Conservation (phyloP, 2,113 vertebrate species). For the Thalassoma bifasciatum region DNA sequence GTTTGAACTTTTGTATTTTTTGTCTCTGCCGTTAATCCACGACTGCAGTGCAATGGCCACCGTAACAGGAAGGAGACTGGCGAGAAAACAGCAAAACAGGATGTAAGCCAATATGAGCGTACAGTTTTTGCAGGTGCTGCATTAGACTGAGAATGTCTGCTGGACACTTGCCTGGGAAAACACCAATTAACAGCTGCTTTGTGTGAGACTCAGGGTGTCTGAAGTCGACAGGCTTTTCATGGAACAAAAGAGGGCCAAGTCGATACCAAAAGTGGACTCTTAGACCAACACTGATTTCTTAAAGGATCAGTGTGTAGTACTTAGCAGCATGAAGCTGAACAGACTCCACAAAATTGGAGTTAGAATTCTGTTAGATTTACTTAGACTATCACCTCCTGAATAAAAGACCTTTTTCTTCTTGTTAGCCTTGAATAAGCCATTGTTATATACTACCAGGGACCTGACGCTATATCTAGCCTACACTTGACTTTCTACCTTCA, state of each 20-base stretch:
- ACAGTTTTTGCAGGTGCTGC: slow-evolving; percentile 74
- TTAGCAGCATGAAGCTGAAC: not conserved
- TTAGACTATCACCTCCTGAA: too few relatives aligned
- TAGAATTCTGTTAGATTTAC: too few relatives aligned
- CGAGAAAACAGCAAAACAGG: slow-evolving; percentile 78
- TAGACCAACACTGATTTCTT: slow-evolving; percentile 3
- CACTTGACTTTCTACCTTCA: too few relatives aligned
- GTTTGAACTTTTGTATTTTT: slow-evolving; percentile 31
- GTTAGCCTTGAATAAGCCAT: too few relatives aligned
- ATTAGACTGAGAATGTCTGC: slow-evolving; percentile 65
- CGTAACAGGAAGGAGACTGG: slow-evolving; percentile 76
- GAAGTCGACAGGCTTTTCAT: slow-evolving; percentile 42
- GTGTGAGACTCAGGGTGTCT: slow-evolving; percentile 42
- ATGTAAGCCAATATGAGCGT: slow-evolving; percentile 69
- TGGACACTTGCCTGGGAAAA: slow-evolving; percentile 63
- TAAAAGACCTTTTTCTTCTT: too few relatives aligned
- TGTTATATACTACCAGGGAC: too few relatives aligned
- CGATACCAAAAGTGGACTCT: slow-evolving; percentile 4
- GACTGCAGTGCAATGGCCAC: slow-evolving; percentile 28
- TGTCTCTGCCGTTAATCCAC: slow-evolving; percentile 41
- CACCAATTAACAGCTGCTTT: slow-evolving; percentile 70
- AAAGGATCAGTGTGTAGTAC: slow-evolving; percentile 8
- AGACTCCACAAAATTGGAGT: too few relatives aligned
- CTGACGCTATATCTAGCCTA: too few relatives aligned
- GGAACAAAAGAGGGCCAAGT: slow-evolving; percentile 44